Conservation (phyloP, 2,888 invertebrate species). For the Cosmia pyralina region DNA sequence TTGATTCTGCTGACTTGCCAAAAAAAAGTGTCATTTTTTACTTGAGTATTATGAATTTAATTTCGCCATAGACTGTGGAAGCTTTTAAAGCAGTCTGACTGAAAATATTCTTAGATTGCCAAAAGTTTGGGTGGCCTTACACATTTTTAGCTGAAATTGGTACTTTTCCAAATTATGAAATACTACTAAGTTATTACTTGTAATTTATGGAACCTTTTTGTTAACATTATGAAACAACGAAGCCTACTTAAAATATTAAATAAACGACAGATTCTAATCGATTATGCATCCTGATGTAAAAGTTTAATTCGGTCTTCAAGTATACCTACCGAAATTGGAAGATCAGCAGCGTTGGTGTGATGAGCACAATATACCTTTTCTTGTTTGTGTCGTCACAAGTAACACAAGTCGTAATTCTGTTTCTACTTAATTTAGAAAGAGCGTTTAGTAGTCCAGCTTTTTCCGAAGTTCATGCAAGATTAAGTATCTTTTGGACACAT, state of each 20-base stretch:
- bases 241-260: not conserved
- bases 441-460: not conserved
- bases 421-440: not conserved
- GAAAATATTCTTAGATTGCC: conserved; percentile 54
- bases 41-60: conserved; percentile 10
- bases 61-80: conserved; percentile 1
- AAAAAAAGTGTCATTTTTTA: conserved; percentile 3
- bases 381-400: not conserved
- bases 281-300: not conserved
- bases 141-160: conserved; percentile 55
- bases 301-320: not conserved
- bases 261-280: conserved; percentile 8
- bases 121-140: conserved; percentile 44
- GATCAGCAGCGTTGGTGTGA: not conserved
- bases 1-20: not conserved
- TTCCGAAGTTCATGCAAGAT: not conserved
- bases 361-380: not conserved
- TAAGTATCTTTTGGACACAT: conserved; percentile 14
- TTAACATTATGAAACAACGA: conserved; percentile 38
- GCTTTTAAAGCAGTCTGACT: conserved; percentile 23
- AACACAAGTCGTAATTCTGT: not conserved
- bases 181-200: conserved; percentile 48
- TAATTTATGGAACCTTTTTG: conserved; percentile 44
- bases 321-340: not conserved
- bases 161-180: conserved; percentile 59